These are phyloP conservation scores for Chroicocephalus ridibundus DNA, from an alignment of 2,113 vertebrate species.

Conservation along the genomic window DNA sequence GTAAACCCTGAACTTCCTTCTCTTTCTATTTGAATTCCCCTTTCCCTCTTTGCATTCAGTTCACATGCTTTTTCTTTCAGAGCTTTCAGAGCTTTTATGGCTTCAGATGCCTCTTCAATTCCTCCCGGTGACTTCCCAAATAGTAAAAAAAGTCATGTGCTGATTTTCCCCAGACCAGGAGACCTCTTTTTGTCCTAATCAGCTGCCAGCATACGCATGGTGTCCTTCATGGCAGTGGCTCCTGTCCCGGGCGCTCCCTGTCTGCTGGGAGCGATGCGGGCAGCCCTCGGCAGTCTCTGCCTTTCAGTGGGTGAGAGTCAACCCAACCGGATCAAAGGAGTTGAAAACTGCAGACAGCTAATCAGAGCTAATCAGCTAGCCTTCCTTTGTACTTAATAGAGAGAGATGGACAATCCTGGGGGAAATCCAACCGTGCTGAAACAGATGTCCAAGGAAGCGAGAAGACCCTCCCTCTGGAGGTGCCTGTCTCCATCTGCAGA, in stretches of 20 bases:
- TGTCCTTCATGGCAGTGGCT: background rate
- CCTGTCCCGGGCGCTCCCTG: background rate
- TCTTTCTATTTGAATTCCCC: background rate
- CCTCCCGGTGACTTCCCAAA: background rate
- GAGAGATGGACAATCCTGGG: constrained; percentile 51
- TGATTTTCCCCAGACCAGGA: background rate
- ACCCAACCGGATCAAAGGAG: constrained; percentile 38
- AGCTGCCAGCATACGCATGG: background rate
- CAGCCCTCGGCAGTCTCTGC: background rate
- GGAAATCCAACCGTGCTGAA: constrained; percentile 31
- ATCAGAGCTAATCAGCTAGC: constrained; percentile 37
- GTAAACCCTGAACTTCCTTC: background rate
- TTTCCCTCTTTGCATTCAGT: background rate
- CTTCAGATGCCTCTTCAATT: background rate
- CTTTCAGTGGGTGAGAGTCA: background rate
- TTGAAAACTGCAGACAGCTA: background rate
- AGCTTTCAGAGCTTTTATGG: background rate
- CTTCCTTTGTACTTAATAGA: background rate
- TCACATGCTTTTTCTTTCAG: background rate
- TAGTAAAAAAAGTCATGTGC: background rate
- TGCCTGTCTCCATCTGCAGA: background rate
- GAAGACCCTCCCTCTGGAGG: background rate
- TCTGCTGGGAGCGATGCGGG: background rate
- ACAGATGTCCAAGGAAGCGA: background rate
- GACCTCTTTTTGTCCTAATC: background rate